Conservation (phyloP, 1,140 invertebrate species). For the Gonatopus flavifemur region DNA sequence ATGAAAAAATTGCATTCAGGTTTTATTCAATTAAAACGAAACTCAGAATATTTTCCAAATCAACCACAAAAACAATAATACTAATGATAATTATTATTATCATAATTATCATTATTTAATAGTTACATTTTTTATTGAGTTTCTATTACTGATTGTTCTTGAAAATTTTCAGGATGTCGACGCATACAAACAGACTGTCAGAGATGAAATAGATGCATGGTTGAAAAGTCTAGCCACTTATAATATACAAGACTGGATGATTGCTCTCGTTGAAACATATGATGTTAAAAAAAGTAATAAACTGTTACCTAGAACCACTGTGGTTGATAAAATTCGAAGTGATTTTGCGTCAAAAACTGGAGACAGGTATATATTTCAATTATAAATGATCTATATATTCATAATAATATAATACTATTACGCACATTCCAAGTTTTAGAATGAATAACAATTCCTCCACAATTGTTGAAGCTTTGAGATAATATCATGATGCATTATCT, state of each 20-base stretch:
- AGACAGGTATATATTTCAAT: constrained; percentile 63
- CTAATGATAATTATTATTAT: too few species aligned
- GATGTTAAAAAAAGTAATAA: constrained; percentile 92
- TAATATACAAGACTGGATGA: constrained; percentile 89
- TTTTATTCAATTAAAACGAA: too few species aligned
- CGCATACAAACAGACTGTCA: constrained; percentile 79
- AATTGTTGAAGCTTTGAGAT: too few species aligned
- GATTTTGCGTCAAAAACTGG: constrained; percentile 90
- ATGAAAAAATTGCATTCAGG: too few species aligned
- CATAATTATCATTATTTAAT: too few species aligned
- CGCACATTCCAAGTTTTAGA: too few species aligned
- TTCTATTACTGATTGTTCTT: too few species aligned
- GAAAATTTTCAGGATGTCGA: constrained; percentile 90
- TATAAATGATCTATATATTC: background rate
- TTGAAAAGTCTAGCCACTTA: constrained; percentile 73
- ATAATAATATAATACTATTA: background rate
- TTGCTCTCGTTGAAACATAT: constrained; percentile 88
- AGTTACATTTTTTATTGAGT: too few species aligned
- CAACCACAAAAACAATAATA: too few species aligned
- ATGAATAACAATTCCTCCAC: too few species aligned
- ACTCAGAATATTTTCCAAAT: too few species aligned
- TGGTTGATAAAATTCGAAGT: constrained; percentile 90
- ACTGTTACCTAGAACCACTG: constrained; percentile 86
- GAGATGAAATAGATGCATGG: constrained; percentile 89
- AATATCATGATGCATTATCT: too few species aligned